A percentile compares a stretch with the other conserved stretches of the same genome.
phyloP scores from a whole-genome alignment of 2,797 vertebrate genomes.

The Helicolenus hilgendorfi region DNA sequence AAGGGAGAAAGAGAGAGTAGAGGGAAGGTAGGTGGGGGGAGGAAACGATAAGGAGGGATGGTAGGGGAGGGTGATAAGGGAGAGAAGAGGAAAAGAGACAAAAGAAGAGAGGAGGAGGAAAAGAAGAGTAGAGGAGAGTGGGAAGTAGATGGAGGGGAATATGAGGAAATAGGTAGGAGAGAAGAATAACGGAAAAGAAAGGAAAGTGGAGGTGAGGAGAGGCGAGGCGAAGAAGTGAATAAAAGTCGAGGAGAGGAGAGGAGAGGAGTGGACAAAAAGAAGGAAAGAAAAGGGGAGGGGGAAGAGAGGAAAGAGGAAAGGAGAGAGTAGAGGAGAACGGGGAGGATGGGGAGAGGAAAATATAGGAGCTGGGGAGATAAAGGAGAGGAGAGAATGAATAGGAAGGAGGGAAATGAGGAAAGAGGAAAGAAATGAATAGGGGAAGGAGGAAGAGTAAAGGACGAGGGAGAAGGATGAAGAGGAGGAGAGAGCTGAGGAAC shows the following conservation, averaged over 20 bases:
- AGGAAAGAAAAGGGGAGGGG: not conserved
- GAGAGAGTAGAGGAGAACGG: not conserved
- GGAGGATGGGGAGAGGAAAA: too few species aligned
- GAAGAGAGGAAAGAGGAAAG: not conserved
- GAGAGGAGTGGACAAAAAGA: not conserved
- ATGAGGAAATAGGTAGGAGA: not conserved
- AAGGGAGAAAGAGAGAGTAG: not conserved
- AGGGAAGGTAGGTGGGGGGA: not conserved
- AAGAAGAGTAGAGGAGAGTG: not conserved
- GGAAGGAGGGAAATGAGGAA: not conserved
- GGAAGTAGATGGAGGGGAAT: not conserved
- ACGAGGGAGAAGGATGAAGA: not conserved
- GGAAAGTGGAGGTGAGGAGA: not conserved
- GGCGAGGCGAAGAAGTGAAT: not conserved
- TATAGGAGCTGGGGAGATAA: too few species aligned
- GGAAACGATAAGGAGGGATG: not conserved
- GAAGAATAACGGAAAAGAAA: not conserved
- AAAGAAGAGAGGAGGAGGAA: not conserved
- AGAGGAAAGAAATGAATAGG: not conserved
- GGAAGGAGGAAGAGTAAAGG: not conserved
- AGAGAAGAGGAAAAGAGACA: not conserved
- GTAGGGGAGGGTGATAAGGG: not conserved
- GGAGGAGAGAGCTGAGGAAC: not conserved
- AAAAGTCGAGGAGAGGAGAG: too few species aligned
- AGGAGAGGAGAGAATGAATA: not conserved